Conservation (phyloP, 92 coral and sea anemone species). For the Montipora capitata region DNA sequence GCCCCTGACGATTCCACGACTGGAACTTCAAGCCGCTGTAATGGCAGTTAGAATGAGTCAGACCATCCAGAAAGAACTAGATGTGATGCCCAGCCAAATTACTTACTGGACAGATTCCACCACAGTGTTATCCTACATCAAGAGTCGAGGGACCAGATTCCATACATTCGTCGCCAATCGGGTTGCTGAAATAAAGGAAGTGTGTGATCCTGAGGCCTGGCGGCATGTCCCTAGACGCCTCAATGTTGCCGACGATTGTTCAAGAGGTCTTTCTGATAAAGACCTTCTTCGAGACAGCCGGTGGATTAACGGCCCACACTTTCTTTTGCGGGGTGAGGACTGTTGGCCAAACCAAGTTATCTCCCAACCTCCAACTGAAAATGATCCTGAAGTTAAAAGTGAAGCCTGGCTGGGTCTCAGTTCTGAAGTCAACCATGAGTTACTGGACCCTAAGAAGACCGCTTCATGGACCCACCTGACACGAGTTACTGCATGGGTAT, state of each 20-base stretch:
- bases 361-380: slow-evolving; percentile 3
- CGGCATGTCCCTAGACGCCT: slow-evolving; percentile 45
- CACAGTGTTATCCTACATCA: slow-evolving; percentile 34
- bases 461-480: slow-evolving; percentile 39
- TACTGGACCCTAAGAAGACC: slow-evolving; percentile 34
- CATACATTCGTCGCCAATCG: slow-evolving; percentile 35
- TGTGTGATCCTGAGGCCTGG: slow-evolving; percentile 26
- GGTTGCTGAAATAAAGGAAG: slow-evolving; percentile 46
- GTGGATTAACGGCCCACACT: slow-evolving; percentile 32
- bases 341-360: slow-evolving; percentile 20
- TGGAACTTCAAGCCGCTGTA: slow-evolving; percentile 78
- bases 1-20: slow-evolving; percentile 63
- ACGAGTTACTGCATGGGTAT: slow-evolving; percentile 46
- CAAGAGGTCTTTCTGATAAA: slow-evolving; percentile 30
- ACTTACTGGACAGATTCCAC: slow-evolving; percentile 66
- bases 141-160: neutral
- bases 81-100: slow-evolving; percentile 14
- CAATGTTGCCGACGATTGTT: slow-evolving; percentile 47
- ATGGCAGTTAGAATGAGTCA: slow-evolving; percentile 53
- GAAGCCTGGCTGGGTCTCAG: slow-evolving; percentile 38
- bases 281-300: slow-evolving; percentile 25
- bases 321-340: slow-evolving; percentile 29
- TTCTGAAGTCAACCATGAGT: slow-evolving; percentile 4
- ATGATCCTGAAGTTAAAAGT: slow-evolving; percentile 46
- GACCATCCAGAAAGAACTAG: slow-evolving; percentile 52